Evolutionary conservation across 2,113 vertebrate genomes (phyloP).

Genomic region (Camelus dromedarius): DNA sequence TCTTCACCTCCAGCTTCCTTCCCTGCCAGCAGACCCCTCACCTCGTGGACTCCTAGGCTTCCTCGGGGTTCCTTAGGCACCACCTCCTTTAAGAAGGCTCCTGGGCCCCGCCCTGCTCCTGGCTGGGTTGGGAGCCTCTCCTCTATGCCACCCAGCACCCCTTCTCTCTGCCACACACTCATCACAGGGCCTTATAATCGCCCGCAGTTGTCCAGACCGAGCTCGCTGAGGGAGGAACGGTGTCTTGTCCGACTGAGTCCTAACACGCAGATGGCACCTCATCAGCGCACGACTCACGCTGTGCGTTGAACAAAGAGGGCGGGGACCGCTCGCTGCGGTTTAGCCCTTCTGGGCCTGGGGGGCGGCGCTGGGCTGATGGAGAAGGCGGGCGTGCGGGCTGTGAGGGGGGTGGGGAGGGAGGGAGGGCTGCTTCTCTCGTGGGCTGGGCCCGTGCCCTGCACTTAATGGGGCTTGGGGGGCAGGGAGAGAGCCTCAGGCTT

Average conservation of each 20-base stretch:
- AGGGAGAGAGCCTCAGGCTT: accelerated
- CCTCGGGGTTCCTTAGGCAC: not conserved
- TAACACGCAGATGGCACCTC: accelerated
- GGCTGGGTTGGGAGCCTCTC: not conserved
- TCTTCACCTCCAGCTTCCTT: not conserved
- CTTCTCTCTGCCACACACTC: not conserved
- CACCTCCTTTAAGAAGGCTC: not conserved
- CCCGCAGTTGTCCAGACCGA: not conserved
- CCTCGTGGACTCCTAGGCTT: accelerated
- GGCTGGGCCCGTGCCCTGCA: accelerated
- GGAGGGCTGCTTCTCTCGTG: not conserved
- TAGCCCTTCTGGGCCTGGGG: not conserved
- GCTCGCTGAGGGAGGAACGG: accelerated
- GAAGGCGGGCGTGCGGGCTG: not conserved
- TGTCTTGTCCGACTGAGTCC: not conserved
- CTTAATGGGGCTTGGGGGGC: not conserved
- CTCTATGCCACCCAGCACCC: too few species aligned
- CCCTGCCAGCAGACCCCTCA: not conserved
- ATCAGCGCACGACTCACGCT: accelerated
- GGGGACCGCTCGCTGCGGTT: not conserved
- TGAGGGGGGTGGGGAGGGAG: not conserved
- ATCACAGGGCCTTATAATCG: accelerated
- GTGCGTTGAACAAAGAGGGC: not conserved
- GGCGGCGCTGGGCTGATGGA: not conserved
- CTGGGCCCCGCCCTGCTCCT: not conserved